A percentile compares a stretch with the other conserved stretches of the same genome.
These are phyloP conservation scores for Sylvilagus bachmani DNA, from an alignment of 2,113 vertebrate species.

Conservation along the genomic window DNA sequence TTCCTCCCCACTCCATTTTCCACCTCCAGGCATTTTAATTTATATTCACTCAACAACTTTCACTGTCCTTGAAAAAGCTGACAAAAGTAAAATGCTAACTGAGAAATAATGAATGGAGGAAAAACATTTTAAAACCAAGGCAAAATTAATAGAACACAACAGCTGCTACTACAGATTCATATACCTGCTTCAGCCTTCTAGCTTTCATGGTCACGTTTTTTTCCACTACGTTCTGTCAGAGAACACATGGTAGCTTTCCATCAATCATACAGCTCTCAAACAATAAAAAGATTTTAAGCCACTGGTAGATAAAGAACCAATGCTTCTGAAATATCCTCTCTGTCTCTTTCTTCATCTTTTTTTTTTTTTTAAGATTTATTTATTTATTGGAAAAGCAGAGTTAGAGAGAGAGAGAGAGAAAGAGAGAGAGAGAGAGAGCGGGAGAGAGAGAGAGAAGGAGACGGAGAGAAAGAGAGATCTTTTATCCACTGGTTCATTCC, in stretches of 20 bases:
- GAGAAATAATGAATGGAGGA: slow-evolving; percentile 15
- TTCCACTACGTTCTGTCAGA: background rate
- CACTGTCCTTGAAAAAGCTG: slow-evolving; percentile 42
- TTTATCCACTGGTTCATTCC: too few relatives aligned
- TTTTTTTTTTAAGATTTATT: too few relatives aligned
- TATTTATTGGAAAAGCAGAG: too few relatives aligned
- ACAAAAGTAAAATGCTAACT: background rate
- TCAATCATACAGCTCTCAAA: background rate
- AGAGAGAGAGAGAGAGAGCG: too few relatives aligned
- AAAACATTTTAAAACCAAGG: slow-evolving; percentile 50
- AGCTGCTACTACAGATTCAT: slow-evolving; percentile 9
- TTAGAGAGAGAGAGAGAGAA: too few relatives aligned
- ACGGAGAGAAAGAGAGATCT: too few relatives aligned
- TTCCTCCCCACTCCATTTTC: background rate
- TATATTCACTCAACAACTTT: slow-evolving; percentile 54
- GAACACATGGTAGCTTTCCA: slow-evolving; percentile 6
- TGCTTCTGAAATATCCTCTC: background rate
- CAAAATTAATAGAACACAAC: slow-evolving; percentile 21
- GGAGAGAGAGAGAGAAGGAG: too few relatives aligned
- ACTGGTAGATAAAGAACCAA: slow-evolving; percentile 1
- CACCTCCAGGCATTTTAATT: background rate
- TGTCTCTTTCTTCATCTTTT: background rate
- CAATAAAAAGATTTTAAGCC: background rate
- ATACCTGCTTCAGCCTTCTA: background rate
- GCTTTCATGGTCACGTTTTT: background rate